Evolutionary conservation across 2,888 invertebrate species (phyloP), one percentile per base, ranked within the genome.

Genomic region (Caenorhabditis angaria): DNA sequence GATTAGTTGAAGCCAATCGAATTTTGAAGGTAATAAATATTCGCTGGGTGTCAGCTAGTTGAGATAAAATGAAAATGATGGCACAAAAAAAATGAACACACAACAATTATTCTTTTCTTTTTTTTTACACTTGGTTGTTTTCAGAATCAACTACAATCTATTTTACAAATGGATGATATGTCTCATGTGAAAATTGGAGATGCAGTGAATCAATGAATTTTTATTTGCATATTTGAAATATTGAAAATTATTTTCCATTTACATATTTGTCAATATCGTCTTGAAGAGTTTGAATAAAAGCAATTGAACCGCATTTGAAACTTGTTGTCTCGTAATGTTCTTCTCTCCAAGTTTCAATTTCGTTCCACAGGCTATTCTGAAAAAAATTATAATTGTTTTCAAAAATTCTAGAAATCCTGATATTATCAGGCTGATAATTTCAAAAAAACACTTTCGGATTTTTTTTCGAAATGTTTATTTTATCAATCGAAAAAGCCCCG

Each of bases 121-220:
- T n/a, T n/a, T n/a, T n/a, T n/a, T n/a, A n/a, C n/a, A n/a, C n/a
- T n/a, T n/a, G n/a, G n/a, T n/a, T n/a, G n/a, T n/a, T 78, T 78
- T 51, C 65, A 83, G 82, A 82, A 81, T 68, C 85, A 85, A 65
- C 73, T 85, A 12, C 85, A 85, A 79, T 77, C 84, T 1, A 83
- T 85, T 28, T 71, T 85, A 8, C 85, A 85, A 74, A 82, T 85
- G 82, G 85, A 85, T 56, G 78, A 76, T 28, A 75, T 74, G 74
- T 73, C 70, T 0, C 68, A 76, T 57, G 64, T 72, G 2, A 67
- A 67, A 54, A 58, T 72, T 48, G 67, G 61, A 24, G 71, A 66
- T 25, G 53, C 65, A 8, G 62, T 57, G 6, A 20, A 61, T 10
- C 62, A 70, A 47, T 67, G 74, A 69, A 41, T 50, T 22, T 57